Evolutionary conservation across 2,888 invertebrate genomes (phyloP).

Genomic region (Acrobasis consociella): DNA sequence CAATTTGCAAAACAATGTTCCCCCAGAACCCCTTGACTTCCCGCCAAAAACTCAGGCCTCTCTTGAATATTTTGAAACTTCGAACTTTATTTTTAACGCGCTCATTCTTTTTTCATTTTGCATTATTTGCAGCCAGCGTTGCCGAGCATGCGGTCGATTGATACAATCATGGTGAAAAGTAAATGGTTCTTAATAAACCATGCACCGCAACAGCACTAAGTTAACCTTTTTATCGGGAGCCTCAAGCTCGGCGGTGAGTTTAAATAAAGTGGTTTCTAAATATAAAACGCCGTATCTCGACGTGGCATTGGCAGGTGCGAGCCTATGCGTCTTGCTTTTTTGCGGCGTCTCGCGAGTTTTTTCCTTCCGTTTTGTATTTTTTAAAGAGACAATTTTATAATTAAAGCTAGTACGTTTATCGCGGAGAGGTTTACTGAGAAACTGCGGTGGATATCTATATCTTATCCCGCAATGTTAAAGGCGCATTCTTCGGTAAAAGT

Average conservation of each 20-base stretch:
- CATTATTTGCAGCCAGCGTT: slow-evolving; percentile 35
- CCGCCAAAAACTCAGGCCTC: too few relatives aligned
- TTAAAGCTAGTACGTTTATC: slow-evolving; percentile 70
- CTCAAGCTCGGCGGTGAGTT: slow-evolving; percentile 73
- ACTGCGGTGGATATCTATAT: slow-evolving; percentile 56
- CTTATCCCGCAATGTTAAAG: slow-evolving; percentile 50
- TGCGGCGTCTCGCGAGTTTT: slow-evolving; percentile 53
- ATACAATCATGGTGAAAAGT: slow-evolving; percentile 76
- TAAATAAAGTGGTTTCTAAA: slow-evolving; percentile 82
- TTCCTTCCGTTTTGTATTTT: slow-evolving; percentile 59
- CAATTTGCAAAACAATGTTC: too few relatives aligned
- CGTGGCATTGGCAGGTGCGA: slow-evolving; percentile 79
- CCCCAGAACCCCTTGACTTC: too few relatives aligned
- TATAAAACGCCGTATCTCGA: slow-evolving; percentile 78
- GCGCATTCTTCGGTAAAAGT: slow-evolving; percentile 9
- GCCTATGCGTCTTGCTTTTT: slow-evolving; percentile 66
- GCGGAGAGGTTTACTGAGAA: slow-evolving; percentile 61
- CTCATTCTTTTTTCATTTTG: slow-evolving; percentile 45
- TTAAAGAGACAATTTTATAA: slow-evolving; percentile 74
- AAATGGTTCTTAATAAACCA: slow-evolving; percentile 76
- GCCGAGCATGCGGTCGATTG: slow-evolving; percentile 60
- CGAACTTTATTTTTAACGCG: slow-evolving; percentile 42
- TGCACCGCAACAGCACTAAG: slow-evolving; percentile 68
- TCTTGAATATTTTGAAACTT: slow-evolving; percentile 30
- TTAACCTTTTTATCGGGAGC: slow-evolving; percentile 75